Conservation (phyloP, 2,888 invertebrate species). For the Tetranychus piercei region DNA sequence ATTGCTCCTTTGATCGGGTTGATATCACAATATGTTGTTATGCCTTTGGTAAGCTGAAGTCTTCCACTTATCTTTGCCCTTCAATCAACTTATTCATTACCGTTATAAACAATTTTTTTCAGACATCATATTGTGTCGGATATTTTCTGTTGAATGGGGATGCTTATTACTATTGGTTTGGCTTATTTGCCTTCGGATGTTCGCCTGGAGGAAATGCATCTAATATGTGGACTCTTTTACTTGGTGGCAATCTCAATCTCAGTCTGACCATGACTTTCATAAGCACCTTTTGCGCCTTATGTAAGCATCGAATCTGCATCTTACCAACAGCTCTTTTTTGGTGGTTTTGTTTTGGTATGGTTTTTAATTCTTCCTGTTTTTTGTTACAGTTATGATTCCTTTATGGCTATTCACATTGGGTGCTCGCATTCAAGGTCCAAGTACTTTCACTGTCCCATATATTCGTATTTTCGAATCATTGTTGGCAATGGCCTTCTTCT, state of each 20-base stretch:
- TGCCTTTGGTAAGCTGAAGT: slow-evolving; percentile 51
- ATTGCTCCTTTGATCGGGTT: slow-evolving; percentile 60
- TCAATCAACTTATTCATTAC: neutral
- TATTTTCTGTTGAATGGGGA: slow-evolving; percentile 14
- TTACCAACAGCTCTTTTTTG: neutral
- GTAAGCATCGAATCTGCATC: slow-evolving; percentile 40
- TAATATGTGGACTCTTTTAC: slow-evolving; percentile 80
- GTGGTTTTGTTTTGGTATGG: neutral
- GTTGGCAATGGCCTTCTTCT: slow-evolving; percentile 53
- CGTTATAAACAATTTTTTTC: neutral
- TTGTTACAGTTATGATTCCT: slow-evolving; percentile 48
- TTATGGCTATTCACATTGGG: slow-evolving; percentile 77
- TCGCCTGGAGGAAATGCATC: slow-evolving; percentile 87
- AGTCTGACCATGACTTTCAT: slow-evolving; percentile 88
- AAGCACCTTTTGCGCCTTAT: slow-evolving; percentile 54
- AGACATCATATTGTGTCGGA: neutral
- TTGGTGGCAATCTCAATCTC: slow-evolving; percentile 77
- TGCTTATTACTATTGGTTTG: slow-evolving; percentile 5
- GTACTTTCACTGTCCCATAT: slow-evolving; percentile 47
- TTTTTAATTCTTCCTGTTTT: neutral
- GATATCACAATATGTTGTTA: slow-evolving; percentile 54
- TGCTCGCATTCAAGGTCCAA: slow-evolving; percentile 31
- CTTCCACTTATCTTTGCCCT: neutral
- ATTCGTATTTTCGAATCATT: slow-evolving; percentile 53
- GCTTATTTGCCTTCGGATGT: slow-evolving; percentile 40